Base-by-base conservation (phyloP, 2,797 vertebrate species). In the Hypotaenidia philippensis region DNA sequence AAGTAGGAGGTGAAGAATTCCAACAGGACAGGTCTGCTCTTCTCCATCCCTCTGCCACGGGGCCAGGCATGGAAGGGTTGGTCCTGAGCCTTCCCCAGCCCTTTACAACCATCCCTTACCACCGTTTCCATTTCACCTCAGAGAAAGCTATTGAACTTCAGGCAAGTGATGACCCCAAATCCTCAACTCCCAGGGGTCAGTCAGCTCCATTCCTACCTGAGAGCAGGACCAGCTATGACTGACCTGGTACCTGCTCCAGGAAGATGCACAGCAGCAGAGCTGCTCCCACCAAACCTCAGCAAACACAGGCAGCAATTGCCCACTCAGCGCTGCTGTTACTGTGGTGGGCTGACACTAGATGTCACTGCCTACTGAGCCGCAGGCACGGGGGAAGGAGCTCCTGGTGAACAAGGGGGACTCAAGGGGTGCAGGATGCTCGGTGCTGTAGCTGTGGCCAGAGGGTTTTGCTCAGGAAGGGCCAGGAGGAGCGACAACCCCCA, bases 351-450 rank as follows among this genome's bases (percentile, higher is more conserved):
- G 83, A 90, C 92, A 69, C 72, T 74, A 90, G 92, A 64, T 83
- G 83, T 83, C 92, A 93, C 56, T 69, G 87, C 87, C 55, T 47
- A 3, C 90, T 61, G 92, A 87, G 56, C 20, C 1, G 41, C 56
- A 21, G 0, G 5, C 45, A 2, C 3, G 1, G 25, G 29, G 26
- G 27, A 68, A 64, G 31, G 31, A 53, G 69, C 63, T 85, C 47
- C 86, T 55, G 59, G 56, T 6, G 36, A 69, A 13, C 38, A 32
- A 3, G 31, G 32, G 59, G 9, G 53, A 29, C 27, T 6, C 22
- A 3, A 40, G 50, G 69, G 57, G 11, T 32, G 44, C 80, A 29
- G 56, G 32, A 59, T 1, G 2, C 29, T 38, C 4, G 1, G 22
- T 15, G 45, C 49, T n/a, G 36, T 7, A 21, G 9, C n/a, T 55